A percentile compares a stretch with the other conserved stretches of the same genome.
phyloP scores from a whole-genome alignment of 2,888 invertebrate species.

The Sycophila texana region DNA sequence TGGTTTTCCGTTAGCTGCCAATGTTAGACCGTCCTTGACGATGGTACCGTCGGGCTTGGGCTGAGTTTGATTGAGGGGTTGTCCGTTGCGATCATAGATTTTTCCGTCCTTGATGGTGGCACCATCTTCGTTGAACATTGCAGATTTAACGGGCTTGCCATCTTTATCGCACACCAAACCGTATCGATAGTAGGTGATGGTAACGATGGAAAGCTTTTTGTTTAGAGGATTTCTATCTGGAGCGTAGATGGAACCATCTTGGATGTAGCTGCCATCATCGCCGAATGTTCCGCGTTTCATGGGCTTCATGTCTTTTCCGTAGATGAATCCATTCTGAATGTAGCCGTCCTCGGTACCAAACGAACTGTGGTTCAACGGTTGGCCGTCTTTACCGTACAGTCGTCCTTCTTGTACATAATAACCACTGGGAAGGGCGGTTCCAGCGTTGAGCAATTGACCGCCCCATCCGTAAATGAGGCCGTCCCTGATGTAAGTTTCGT shows the following conservation, averaged over 20 bases:
- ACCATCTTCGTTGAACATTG: constrained; percentile 67
- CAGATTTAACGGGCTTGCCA: constrained; percentile 68
- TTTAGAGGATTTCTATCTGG: constrained; percentile 66
- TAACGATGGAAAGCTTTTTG: constrained; percentile 65
- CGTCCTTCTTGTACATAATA: constrained; percentile 69
- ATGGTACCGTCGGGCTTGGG: constrained; percentile 65
- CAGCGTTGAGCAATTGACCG: constrained; percentile 69
- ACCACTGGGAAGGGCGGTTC: constrained; percentile 67
- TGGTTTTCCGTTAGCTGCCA: constrained; percentile 66
- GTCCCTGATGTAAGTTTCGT: constrained; percentile 70
- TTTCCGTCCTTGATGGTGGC: constrained; percentile 68
- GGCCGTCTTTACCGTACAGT: constrained; percentile 69
- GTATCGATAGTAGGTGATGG: constrained; percentile 67
- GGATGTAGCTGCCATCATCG: constrained; percentile 68
- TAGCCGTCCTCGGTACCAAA: constrained; percentile 70
- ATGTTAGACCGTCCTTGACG: constrained; percentile 69
- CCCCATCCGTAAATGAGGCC: constrained; percentile 71
- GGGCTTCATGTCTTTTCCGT: constrained; percentile 68
- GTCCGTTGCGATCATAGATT: constrained; percentile 66
- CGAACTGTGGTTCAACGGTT: constrained; percentile 69
- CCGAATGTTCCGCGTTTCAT: constrained; percentile 68
- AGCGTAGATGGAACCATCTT: constrained; percentile 68
- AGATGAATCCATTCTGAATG: constrained; percentile 70
- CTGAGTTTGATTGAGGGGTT: constrained; percentile 65
- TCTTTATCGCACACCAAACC: constrained; percentile 69